Percentiles rank a stretch among this genome's conserved stretches.
These are phyloP conservation scores for Stenurella melanura DNA, from an alignment of 2,888 invertebrate species.

Conservation along the genomic window DNA sequence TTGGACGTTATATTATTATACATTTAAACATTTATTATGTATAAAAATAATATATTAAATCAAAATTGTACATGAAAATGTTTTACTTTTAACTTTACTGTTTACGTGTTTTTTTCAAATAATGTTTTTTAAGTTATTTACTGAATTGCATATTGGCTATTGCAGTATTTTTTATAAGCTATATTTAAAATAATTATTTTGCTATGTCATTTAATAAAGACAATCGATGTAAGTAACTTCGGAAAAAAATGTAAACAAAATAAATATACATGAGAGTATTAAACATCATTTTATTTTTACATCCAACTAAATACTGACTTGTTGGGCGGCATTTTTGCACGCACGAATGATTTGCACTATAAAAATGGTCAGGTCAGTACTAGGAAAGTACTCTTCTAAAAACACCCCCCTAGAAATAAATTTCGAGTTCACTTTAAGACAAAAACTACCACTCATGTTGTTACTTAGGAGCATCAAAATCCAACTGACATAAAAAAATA, in stretches of 20 bases:
- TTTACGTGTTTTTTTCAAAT: background rate
- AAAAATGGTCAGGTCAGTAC: no score
- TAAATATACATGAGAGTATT: background rate
- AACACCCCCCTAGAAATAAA: no score
- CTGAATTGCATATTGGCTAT: slow-evolving; percentile 34
- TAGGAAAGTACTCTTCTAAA: no score
- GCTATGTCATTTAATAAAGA: slow-evolving; percentile 42
- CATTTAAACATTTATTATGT: slow-evolving; percentile 36
- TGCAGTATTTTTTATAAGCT: slow-evolving; percentile 48
- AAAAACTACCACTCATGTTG: no score
- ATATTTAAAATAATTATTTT: slow-evolving; percentile 36
- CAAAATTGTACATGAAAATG: slow-evolving; percentile 11
- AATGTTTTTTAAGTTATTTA: slow-evolving; percentile 12
- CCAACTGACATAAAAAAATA: no score
- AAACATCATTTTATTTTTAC: background rate
- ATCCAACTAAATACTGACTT: no score
- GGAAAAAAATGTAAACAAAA: slow-evolving; percentile 20
- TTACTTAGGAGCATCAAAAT: no score
- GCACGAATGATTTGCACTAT: no score
- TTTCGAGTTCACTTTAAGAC: no score
- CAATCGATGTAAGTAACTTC: slow-evolving; percentile 43
- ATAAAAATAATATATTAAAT: slow-evolving; percentile 31
- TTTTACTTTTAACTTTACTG: slow-evolving; percentile 17
- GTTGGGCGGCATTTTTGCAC: no score
- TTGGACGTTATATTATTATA: slow-evolving; percentile 42